phyloP scores from a whole-genome alignment of 2,888 invertebrate species.

The Toxonevra muliebris region DNA sequence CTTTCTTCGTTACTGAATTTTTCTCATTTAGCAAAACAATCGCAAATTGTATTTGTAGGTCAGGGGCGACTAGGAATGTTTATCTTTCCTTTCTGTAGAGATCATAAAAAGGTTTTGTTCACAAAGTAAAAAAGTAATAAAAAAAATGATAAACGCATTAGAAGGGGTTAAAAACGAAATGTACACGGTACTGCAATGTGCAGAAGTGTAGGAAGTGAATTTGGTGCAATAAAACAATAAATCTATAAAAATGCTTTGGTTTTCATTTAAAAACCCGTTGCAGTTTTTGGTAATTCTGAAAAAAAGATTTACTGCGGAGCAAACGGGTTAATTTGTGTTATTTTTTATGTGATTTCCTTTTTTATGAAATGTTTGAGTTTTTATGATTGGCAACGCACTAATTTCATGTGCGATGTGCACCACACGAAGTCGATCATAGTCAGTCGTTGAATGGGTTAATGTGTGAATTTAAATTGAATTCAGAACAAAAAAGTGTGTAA shows the following conservation, averaged over 20 bases:
- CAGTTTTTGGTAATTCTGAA: background rate
- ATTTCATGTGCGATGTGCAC: slow-evolving; percentile 1
- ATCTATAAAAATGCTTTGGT: slow-evolving; percentile 23
- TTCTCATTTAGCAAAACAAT: slow-evolving; percentile 37
- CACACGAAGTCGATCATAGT: background rate
- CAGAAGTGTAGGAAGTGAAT: slow-evolving; percentile 19
- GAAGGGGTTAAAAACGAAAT: slow-evolving; percentile 37
- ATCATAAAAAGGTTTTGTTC: slow-evolving; percentile 15
- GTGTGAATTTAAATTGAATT: background rate
- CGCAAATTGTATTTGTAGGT: slow-evolving; percentile 46
- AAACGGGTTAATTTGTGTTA: slow-evolving; percentile 2
- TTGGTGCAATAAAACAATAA: slow-evolving; percentile 41
- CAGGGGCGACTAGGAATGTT: slow-evolving; percentile 31
- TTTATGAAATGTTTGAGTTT: slow-evolving; percentile 8
- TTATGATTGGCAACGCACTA: slow-evolving; percentile 1
- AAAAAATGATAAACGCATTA: background rate
- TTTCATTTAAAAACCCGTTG: slow-evolving; percentile 10
- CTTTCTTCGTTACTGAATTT: slow-evolving; percentile 17
- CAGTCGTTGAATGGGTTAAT: slow-evolving; percentile 22
- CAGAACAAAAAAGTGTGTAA: slow-evolving; percentile 1
- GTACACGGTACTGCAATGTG: background rate
- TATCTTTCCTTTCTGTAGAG: background rate
- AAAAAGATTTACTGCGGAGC: slow-evolving; percentile 9
- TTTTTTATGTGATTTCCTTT: slow-evolving; percentile 4
- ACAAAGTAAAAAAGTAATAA: slow-evolving; percentile 14